phyloP scores from a whole-genome alignment of 2,797 vertebrate genomes.

The Acipenser transmontanus region DNA sequence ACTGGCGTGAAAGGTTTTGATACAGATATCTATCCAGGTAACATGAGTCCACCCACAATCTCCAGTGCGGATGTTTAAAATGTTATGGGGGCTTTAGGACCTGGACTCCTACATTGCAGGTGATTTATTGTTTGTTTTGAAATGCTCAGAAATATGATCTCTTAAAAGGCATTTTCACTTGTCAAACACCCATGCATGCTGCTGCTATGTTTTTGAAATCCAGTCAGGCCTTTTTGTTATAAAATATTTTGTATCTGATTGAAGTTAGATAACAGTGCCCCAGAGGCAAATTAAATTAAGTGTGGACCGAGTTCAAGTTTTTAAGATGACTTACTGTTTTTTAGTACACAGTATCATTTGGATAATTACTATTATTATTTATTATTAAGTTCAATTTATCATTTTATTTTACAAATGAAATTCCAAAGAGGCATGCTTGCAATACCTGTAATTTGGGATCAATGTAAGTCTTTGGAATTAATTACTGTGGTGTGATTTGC shows the following conservation, averaged over 20 bases:
- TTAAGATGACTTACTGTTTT: too few species aligned
- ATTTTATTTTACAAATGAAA: constrained; percentile 1
- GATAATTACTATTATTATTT: constrained; percentile 1
- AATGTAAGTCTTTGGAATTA: too few species aligned
- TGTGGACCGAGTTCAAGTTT: too few species aligned
- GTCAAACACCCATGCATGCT: not conserved
- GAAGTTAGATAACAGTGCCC: not conserved
- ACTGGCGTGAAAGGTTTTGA: too few species aligned
- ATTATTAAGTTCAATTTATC: not conserved
- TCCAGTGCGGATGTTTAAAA: not conserved
- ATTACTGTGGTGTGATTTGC: too few species aligned
- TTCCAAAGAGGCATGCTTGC: not conserved
- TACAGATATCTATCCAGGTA: not conserved
- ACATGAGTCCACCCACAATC: not conserved
- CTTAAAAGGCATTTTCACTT: not conserved
- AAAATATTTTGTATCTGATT: constrained; percentile 1
- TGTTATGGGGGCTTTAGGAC: not conserved
- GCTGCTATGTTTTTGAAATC: constrained; percentile 6
- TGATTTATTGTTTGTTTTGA: not conserved
- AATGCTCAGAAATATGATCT: not conserved
- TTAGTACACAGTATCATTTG: not conserved
- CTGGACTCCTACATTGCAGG: not conserved
- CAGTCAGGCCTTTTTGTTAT: constrained; percentile 8
- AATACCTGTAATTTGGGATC: too few species aligned
- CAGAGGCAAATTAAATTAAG: not conserved